These are phyloP conservation scores for Solea solea DNA, from an alignment of 2,113 vertebrate species.

Conservation along the genomic window DNA sequence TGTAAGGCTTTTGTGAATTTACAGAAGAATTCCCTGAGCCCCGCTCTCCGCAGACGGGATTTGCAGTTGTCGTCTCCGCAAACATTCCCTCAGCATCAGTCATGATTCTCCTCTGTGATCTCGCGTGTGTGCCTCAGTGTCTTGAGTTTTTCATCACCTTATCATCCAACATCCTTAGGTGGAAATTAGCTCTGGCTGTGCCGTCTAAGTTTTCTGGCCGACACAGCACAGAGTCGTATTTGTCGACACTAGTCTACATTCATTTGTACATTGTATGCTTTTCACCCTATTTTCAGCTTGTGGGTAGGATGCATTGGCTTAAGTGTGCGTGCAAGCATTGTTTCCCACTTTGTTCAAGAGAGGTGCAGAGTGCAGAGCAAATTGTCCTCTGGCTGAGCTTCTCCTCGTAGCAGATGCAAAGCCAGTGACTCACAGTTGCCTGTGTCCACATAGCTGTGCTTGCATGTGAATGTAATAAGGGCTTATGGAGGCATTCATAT, in stretches of 20 bases:
- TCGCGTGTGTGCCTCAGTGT: conserved; percentile 3
- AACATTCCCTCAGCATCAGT: conserved; percentile 40
- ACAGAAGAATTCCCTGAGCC: conserved; percentile 41
- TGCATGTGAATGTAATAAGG: background rate
- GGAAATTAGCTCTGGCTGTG: conserved; percentile 14
- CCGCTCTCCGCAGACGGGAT: conserved; percentile 27
- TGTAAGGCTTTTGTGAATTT: conserved; percentile 45
- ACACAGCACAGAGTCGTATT: background rate
- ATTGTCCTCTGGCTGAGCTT: background rate
- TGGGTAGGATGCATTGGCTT: conserved; percentile 20
- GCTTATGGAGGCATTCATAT: background rate
- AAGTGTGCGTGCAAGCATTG: conserved; percentile 17
- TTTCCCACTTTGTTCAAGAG: conserved; percentile 33
- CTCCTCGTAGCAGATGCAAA: conserved; percentile 8
- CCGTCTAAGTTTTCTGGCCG: conserved; percentile 5
- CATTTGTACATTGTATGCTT: background rate
- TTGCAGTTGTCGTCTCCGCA: conserved; percentile 54
- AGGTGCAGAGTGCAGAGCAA: conserved; percentile 1
- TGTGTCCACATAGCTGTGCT: background rate
- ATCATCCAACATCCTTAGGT: conserved; percentile 17
- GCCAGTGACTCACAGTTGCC: background rate
- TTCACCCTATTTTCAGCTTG: conserved; percentile 1
- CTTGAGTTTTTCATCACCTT: conserved; percentile 28
- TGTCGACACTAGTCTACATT: background rate
- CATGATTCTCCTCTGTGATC: conserved; percentile 30